Base-by-base conservation (phyloP, 2,113 vertebrate species). In the Chionomys nivalis region DNA sequence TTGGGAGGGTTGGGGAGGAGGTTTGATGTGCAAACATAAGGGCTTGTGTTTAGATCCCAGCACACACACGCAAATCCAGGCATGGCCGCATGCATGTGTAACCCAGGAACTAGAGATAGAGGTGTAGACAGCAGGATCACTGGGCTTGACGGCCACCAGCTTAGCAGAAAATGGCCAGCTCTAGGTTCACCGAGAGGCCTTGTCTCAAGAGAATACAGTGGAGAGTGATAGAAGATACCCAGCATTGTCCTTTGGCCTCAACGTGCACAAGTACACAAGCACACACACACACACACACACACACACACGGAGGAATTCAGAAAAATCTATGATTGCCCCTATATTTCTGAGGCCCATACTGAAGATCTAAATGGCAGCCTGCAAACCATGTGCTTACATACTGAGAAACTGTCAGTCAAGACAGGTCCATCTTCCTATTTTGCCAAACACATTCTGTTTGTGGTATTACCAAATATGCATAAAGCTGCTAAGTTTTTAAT, bases 401-500 rank as follows among this genome's bases (percentile, higher is more conserved):
- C 4, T 42, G 92, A 87, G 70, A 89, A 75, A 86, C 52, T 52
- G 39, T 73, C 77, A 89, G 52, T 61, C 49, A 68, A 83, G 86
- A 68, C 33, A 36, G 4, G 17, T 21, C 70, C 44, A 3, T n/a
- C 72, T 94, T 93, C 66, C 31, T 66, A 10, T 47, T 21, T 90
- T 86, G 21, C 72, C 13, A 86, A 93, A 82, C n/a, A 31, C 3
- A 55, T n/a, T 10, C 42, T 85, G 33, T 23, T 26, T 3, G 7
- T 21, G 28, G 39, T 24, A 82, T 75, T 76, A 81, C 79, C 66
- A 93, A 94, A 90, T 77, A 90, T 1, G 6, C 0, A 11, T 90
- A 68, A 89, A 89, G 12, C 42, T 88, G 66, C n/a, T 72, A 86
- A 12, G 16, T 70, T 96, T 94, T 97, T 66, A 93, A 81, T 95